Percentiles rank a stretch among this genome's conserved stretches.
Conservation (phyloP, 2,797 vertebrate species). For the Spondyliosoma cantharus region DNA sequence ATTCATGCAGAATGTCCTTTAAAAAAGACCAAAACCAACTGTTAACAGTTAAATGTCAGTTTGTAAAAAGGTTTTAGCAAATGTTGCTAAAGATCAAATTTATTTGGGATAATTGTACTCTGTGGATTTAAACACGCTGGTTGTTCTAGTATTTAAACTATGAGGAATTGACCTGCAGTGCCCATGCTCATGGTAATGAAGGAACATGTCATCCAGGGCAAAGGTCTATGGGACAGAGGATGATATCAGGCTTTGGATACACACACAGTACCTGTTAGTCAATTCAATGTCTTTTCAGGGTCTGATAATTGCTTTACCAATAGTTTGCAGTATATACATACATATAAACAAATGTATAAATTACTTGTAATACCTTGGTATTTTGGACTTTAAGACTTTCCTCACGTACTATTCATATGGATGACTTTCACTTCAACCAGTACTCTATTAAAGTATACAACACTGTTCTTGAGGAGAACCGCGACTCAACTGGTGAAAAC, state of each 20-base stretch:
- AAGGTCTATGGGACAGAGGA: not conserved
- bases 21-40: not conserved
- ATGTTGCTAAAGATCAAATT: not conserved
- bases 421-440: too few relatives aligned
- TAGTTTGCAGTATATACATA: too few relatives aligned
- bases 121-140: not conserved
- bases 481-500: not conserved
- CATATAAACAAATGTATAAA: too few relatives aligned
- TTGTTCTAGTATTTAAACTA: not conserved
- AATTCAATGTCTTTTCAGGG: too few relatives aligned
- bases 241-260: too few relatives aligned
- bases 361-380: too few relatives aligned
- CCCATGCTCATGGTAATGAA: not conserved
- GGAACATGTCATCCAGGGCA: not conserved
- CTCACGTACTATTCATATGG: too few relatives aligned
- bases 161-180: not conserved
- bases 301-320: too few relatives aligned
- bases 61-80: not conserved
- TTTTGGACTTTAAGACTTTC: too few relatives aligned
- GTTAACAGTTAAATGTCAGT: not conserved
- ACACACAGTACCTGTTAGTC: too few relatives aligned
- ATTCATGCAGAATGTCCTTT: not conserved
- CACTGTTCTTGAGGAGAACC: not conserved
- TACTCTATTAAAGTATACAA: too few relatives aligned
- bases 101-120: not conserved